phyloP scores from a whole-genome alignment of 2,888 invertebrate species.

The Agrotis clavis region DNA sequence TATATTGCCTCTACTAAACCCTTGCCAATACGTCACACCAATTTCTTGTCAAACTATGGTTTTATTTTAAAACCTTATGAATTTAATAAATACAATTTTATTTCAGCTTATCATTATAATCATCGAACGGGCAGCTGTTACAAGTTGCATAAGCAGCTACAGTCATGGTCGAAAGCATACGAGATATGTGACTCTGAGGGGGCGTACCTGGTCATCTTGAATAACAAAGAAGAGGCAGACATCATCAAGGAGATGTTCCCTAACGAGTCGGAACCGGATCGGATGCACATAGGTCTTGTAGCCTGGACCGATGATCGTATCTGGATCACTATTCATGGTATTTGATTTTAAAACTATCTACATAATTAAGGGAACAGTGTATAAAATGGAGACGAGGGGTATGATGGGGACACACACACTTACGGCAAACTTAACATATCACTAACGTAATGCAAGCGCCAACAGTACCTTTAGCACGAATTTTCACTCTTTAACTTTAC shows the following conservation, averaged over 20 bases:
- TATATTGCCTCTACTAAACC: too few species aligned
- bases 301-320: conserved; percentile 7
- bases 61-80: too few species aligned
- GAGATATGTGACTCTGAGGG: conserved; percentile 36
- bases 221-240: conserved; percentile 35
- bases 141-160: conserved; percentile 12
- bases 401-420: too few species aligned
- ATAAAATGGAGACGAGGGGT: too few species aligned
- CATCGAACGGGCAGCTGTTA: conserved; percentile 47
- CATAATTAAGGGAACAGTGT: too few species aligned
- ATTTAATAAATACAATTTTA: not conserved
- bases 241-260: conserved; percentile 25
- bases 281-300: conserved; percentile 19
- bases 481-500: too few species aligned
- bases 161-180: conserved; percentile 25
- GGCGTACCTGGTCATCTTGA: conserved; percentile 36
- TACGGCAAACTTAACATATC: too few species aligned
- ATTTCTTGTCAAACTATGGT: too few species aligned
- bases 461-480: too few species aligned
- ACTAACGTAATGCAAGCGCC: too few species aligned
- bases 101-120: conserved; percentile 28
- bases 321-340: conserved; percentile 10
- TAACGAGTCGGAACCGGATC: not conserved
- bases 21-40: too few species aligned
- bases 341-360: too few species aligned